phyloP scores from a whole-genome alignment of 2,888 invertebrate genomes.

The Amiota mariae region DNA sequence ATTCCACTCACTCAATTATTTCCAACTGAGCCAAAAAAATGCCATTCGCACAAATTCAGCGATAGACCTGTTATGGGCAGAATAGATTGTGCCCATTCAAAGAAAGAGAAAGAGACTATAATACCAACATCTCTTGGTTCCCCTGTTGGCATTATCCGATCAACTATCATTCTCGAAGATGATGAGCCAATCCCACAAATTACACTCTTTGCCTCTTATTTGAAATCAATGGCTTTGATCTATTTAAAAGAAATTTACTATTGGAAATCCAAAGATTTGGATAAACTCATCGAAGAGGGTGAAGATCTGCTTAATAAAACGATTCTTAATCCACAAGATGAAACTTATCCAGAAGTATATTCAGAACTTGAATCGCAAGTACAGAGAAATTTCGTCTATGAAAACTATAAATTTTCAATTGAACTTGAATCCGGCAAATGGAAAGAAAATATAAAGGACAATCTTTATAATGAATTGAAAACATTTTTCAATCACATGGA shows the following conservation, averaged over 20 bases:
- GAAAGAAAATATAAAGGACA: neutral
- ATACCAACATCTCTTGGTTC: neutral
- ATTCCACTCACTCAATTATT: neutral
- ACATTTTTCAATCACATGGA: constrained; percentile 59
- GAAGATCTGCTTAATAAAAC: constrained; percentile 54
- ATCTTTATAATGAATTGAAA: constrained; percentile 47
- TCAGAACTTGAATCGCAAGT: constrained; percentile 58
- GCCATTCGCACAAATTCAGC: neutral
- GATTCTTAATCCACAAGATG: constrained; percentile 39
- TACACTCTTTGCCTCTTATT: constrained; percentile 57
- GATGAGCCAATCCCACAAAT: constrained; percentile 45
- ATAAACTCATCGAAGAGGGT: constrained; percentile 64
- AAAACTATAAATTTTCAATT: constrained; percentile 62
- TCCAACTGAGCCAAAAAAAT: neutral
- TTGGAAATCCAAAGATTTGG: constrained; percentile 63
- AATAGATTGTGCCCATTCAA: neutral
- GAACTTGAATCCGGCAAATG: constrained; percentile 50
- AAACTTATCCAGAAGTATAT: constrained; percentile 51
- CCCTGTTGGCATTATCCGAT: constrained; percentile 51
- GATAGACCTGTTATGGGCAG: neutral
- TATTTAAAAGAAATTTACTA: constrained; percentile 63
- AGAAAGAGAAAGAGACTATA: neutral
- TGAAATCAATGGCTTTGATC: constrained; percentile 66
- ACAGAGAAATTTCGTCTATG: constrained; percentile 60
- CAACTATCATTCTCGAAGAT: constrained; percentile 44